These are phyloP conservation scores for Tapera naevia DNA, from an alignment of 2,797 vertebrate species.

Conservation along the genomic window DNA sequence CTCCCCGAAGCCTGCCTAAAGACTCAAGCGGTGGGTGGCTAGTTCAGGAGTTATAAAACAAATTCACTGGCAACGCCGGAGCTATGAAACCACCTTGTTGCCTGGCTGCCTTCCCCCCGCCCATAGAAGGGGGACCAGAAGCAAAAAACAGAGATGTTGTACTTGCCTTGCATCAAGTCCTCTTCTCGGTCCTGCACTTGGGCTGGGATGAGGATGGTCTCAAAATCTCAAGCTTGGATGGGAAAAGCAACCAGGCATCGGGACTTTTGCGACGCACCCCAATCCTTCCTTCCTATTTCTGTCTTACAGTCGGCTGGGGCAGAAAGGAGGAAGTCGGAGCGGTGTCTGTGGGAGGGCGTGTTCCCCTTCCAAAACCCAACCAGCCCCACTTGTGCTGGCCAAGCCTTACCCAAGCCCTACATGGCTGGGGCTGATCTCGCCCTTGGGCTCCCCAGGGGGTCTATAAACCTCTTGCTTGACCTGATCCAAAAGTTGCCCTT, in stretches of 20 bases:
- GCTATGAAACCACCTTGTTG: not conserved
- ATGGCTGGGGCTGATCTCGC: not conserved
- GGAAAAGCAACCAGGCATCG: not conserved
- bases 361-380: not conserved
- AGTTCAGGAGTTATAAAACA: not conserved
- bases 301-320: not conserved
- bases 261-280: not conserved
- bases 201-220: not conserved
- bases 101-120: not conserved
- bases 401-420: not conserved
- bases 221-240: not conserved
- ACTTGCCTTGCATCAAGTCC: not conserved
- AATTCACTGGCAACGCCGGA: not conserved
- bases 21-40: accelerated
- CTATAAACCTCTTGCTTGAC: not conserved
- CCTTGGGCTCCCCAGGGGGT: too few relatives aligned
- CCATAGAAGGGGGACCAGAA: not conserved
- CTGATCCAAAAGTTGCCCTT: accelerated
- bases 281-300: constrained; percentile 7
- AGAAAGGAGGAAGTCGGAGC: constrained; percentile 37
- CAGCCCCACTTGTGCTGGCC: not conserved
- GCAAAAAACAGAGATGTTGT: not conserved
- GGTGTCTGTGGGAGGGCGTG: not conserved
- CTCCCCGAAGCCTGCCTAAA: not conserved
- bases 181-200: accelerated